These are phyloP conservation scores for Zosterops hypoxanthus DNA, from an alignment of 2,113 vertebrate genomes.

Conservation along the genomic window DNA sequence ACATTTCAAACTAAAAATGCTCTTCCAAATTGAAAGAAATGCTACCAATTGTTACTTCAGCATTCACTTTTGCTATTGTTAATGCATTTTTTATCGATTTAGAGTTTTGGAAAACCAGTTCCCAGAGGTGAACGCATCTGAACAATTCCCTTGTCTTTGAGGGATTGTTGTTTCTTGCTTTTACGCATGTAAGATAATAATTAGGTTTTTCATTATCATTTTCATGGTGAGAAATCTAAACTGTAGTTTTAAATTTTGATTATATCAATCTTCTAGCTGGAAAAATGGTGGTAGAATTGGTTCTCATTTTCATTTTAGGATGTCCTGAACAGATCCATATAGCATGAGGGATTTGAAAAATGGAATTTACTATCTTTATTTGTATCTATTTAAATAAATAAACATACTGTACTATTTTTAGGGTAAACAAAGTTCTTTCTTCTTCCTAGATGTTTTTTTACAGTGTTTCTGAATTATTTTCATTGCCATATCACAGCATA, in stretches of 20 bases:
- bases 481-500: background rate
- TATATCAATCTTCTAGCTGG: background rate
- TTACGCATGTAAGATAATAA: background rate
- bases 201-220: background rate
- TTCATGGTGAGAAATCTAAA: background rate
- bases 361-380: background rate
- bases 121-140: background rate
- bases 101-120: background rate
- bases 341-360: background rate
- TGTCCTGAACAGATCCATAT: background rate
- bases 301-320: background rate
- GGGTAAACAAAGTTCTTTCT: background rate
- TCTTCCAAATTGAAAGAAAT: background rate
- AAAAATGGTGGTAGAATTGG: background rate
- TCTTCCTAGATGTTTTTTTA: background rate
- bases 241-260: background rate
- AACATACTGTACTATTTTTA: background rate
- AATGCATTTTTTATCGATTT: background rate
- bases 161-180: background rate
- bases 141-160: background rate
- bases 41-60: background rate
- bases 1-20: background rate
- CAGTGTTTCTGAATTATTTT: background rate
- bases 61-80: background rate
- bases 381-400: background rate